A percentile compares a stretch with the other conserved stretches of the same genome.
phyloP scores from a whole-genome alignment of 2,888 invertebrate species.

The Archips xylosteana region DNA sequence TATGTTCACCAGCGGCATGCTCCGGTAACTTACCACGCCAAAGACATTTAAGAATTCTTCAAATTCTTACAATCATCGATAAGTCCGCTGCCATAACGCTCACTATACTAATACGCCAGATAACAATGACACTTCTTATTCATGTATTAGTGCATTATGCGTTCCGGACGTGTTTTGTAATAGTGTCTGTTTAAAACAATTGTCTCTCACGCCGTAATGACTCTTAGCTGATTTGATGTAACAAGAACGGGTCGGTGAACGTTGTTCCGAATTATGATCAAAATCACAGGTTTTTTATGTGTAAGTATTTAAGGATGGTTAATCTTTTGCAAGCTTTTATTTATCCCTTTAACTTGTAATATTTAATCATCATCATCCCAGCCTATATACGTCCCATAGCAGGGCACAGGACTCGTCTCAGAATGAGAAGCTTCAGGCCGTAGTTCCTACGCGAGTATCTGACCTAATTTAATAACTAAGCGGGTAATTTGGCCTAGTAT shows the following conservation, averaged over 20 bases:
- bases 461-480: too few relatives aligned
- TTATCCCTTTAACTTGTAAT: too few relatives aligned
- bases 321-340: not conserved
- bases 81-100: not conserved
- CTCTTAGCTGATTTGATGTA: not conserved
- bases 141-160: slow-evolving; percentile 37
- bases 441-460: too few relatives aligned
- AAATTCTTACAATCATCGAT: not conserved
- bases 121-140: slow-evolving; percentile 36
- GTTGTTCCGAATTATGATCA: not conserved
- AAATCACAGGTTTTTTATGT: not conserved
- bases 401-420: too few relatives aligned
- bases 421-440: too few relatives aligned
- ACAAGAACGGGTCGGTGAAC: not conserved
- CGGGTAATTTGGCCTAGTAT: too few relatives aligned
- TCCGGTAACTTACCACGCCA: too few relatives aligned
- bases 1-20: too few relatives aligned
- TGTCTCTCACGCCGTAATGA: slow-evolving; percentile 30
- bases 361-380: too few relatives aligned
- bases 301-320: not conserved
- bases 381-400: too few relatives aligned
- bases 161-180: slow-evolving; percentile 37
- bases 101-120: not conserved
- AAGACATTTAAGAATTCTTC: not conserved
- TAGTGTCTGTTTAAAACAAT: slow-evolving; percentile 28